A percentile compares a stretch with the other conserved stretches of the same genome.
These are phyloP conservation scores for Ptychobarbus kaznakovi DNA, from an alignment of 2,797 vertebrate genomes.

Conservation along the genomic window DNA sequence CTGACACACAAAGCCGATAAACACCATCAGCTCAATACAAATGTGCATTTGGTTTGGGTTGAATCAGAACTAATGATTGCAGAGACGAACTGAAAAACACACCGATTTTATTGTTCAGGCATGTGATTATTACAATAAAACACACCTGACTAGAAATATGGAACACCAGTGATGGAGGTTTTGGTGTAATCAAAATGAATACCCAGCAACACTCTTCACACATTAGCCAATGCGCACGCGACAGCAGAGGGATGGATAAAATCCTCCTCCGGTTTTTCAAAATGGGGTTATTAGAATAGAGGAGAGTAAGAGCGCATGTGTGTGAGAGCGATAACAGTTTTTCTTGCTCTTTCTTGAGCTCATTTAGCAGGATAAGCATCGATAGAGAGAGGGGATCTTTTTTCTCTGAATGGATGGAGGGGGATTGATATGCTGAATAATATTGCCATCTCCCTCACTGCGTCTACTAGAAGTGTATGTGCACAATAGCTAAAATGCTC, in stretches of 20 bases:
- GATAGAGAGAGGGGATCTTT: constrained; percentile 2
- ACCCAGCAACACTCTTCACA: constrained; percentile 51
- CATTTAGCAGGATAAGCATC: constrained; percentile 61
- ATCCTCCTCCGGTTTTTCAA: constrained; percentile 29
- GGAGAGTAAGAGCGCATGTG: constrained; percentile 34
- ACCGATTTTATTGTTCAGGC: constrained; percentile 34
- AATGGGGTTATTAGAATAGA: constrained; percentile 35
- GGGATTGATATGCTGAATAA: constrained; percentile 55
- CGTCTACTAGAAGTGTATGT: background rate
- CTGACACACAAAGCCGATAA: constrained; percentile 47
- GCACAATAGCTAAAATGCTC: background rate
- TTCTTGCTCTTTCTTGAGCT: constrained; percentile 54
- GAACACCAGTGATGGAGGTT: constrained; percentile 44
- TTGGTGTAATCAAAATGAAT: constrained; percentile 55
- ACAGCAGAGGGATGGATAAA: constrained; percentile 23
- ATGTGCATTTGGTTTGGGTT: constrained; percentile 44
- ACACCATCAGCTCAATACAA: constrained; percentile 39
- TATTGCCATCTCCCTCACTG: constrained; percentile 51
- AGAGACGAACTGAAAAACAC: constrained; percentile 14
- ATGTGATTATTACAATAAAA: constrained; percentile 76
- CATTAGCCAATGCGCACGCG: constrained; percentile 14
- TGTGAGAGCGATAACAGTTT: constrained; percentile 54
- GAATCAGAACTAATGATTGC: constrained; percentile 11
- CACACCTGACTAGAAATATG: constrained; percentile 27
- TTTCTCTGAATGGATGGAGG: constrained; percentile 51